Conservation (phyloP, 2,113 vertebrate genomes). For the Trogon melanurus region DNA sequence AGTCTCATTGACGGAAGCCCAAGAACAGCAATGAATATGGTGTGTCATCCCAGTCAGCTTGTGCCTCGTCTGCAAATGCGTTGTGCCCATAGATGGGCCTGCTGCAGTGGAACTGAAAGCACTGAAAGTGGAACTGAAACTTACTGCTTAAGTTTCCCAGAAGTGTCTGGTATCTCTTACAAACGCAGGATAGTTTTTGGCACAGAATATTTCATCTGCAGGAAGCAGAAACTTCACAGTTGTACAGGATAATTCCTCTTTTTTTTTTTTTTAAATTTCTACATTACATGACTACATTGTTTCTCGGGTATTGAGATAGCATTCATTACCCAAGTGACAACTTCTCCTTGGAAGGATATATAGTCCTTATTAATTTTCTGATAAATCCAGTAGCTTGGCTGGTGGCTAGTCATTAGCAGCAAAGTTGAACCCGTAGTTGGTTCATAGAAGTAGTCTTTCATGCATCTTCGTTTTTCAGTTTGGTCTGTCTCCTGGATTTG, state of each 20-base stretch:
- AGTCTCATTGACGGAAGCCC: background rate
- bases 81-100: background rate
- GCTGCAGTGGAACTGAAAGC: background rate
- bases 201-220: constrained; percentile 1
- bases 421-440: background rate
- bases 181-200: background rate
- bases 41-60: background rate
- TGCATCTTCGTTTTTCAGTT: background rate
- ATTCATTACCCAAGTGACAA: background rate
- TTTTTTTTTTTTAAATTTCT: background rate
- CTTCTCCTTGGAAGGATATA: background rate
- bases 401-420: background rate
- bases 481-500: background rate
- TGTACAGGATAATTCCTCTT: background rate
- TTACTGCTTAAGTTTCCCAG: background rate
- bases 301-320: background rate
- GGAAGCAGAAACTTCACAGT: background rate
- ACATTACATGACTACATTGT: background rate
- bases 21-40: background rate
- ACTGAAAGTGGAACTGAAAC: background rate
- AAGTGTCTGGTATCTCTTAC: background rate
- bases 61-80: background rate
- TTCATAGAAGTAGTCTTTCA: background rate
- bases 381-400: background rate
- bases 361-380: background rate